phyloP scores from a whole-genome alignment of 1,140 invertebrate species.

The Mercenaria mercenaria region DNA sequence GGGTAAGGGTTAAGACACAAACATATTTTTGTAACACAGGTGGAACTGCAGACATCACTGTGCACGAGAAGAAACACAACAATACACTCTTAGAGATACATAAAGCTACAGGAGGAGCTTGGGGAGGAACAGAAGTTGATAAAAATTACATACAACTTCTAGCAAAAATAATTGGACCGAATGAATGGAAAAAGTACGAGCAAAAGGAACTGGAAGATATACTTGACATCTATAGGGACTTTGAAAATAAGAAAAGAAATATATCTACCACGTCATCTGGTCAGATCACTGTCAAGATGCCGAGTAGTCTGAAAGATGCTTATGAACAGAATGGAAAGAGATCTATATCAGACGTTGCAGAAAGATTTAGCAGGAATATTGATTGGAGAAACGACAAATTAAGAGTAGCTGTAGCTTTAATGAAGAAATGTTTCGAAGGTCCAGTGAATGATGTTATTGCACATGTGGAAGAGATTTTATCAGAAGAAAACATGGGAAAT shows the following conservation, averaged over 20 bases:
- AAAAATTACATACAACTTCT: background rate
- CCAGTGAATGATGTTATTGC: background rate
- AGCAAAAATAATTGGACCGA: background rate
- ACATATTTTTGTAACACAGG: too few relatives aligned
- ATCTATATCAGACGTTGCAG: background rate
- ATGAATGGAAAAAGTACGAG: background rate
- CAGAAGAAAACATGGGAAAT: background rate
- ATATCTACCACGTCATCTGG: background rate
- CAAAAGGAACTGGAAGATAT: background rate
- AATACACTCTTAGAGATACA: background rate
- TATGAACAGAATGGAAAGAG: background rate
- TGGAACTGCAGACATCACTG: constrained; percentile 19
- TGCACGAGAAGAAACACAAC: background rate
- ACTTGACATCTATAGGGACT: background rate
- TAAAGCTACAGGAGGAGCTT: background rate
- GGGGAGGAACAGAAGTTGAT: constrained; percentile 12
- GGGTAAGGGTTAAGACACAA: too few relatives aligned
- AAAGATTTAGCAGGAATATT: background rate
- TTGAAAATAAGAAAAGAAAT: constrained; percentile 18
- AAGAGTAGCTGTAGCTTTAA: background rate
- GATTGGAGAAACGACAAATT: background rate
- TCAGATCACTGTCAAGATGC: background rate
- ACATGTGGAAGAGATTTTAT: background rate
- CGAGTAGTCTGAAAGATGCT: background rate
- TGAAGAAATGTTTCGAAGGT: background rate